Percentiles rank a stretch among this genome's conserved stretches.
Evolutionary conservation across 2,888 invertebrate species (phyloP).

Genomic region (Scaptomyza reducta): DNA sequence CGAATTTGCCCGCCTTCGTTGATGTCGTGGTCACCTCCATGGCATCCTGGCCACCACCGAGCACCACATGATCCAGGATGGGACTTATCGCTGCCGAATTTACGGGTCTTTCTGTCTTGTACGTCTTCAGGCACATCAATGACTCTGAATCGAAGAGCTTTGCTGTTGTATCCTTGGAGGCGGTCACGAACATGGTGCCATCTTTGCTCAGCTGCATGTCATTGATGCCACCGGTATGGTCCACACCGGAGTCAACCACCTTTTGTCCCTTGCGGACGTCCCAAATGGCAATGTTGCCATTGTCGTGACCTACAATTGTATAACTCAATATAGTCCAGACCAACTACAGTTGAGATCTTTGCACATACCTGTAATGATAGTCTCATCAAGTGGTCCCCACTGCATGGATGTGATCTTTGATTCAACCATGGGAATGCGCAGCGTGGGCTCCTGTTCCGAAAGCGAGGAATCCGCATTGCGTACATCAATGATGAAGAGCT

Average conservation of each 20-base stretch:
- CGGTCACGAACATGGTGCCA: slow-evolving; percentile 97
- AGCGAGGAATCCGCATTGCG: slow-evolving; percentile 90
- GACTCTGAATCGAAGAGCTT: slow-evolving; percentile 96
- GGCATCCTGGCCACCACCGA: slow-evolving; percentile 99
- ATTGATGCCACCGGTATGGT: slow-evolving; percentile 94
- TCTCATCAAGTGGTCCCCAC: slow-evolving; percentile 97
- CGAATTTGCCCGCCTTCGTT: slow-evolving; percentile 97
- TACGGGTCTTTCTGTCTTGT: slow-evolving; percentile 98
- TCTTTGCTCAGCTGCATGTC: slow-evolving; percentile 98
- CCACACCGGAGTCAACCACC: slow-evolving; percentile 89
- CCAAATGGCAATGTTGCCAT: slow-evolving; percentile 96
- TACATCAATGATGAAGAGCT: slow-evolving; percentile 94
- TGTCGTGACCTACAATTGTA: slow-evolving; percentile 89
- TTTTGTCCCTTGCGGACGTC: slow-evolving; percentile 95
- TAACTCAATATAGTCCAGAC: not conserved
- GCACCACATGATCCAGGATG: slow-evolving; percentile 96
- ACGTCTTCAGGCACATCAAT: slow-evolving; percentile 94
- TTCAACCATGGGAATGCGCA: slow-evolving; percentile 91
- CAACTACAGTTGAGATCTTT: rapidly evolving
- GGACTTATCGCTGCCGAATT: slow-evolving; percentile 99
- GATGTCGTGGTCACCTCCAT: slow-evolving; percentile 99
- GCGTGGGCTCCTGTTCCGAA: slow-evolving; percentile 89
- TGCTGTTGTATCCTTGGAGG: slow-evolving; percentile 98
- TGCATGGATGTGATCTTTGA: slow-evolving; percentile 95
- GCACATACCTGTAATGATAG: slow-evolving; percentile 89